Evolutionary conservation across 1,140 invertebrate genomes (phyloP), one percentile per base, ranked within the genome.

Genomic region (Danaus plexippus): DNA sequence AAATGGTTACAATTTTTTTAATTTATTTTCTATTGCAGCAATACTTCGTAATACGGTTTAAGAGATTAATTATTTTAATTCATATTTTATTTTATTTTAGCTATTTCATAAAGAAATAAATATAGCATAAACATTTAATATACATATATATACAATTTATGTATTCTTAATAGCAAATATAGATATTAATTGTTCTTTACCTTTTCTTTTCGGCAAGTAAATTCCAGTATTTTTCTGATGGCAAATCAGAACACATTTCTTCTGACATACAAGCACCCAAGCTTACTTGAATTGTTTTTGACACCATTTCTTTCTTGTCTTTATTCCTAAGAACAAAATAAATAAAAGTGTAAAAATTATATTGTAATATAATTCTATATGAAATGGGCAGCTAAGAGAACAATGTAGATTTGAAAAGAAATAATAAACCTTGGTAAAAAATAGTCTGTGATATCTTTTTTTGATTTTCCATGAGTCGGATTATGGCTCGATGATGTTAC

Each of bases 141-240:
- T 15, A 15, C 15, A 1, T 15, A 15, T 15, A 15, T 15, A 15
- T 15, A 15, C 15, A 15, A 15, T 15, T 15, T 15, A 15, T 15
- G 15, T 32, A 3, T 32, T 32, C 22, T 32, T 50, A 11, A 57
- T 57, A 52, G 13, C n/a, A 53, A 52, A 11, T 40, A 43, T 40
- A 47, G 32, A 54, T 32, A 44, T 55, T 46, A 15, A 32, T 18
- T 22, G 3, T 22, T 46, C 12, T 12, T 52, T 65, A 71, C 68
- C 68, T 47, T 58, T 62, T 66, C 43, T 65, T 59, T 15, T 71
- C 65, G 13, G 68, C 68, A 12, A 66, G 11, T 45, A 52, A 46
- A 44, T 53, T 54, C 65, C 65, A 67, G 18, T 62, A 67, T n/a
- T 53, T 58, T 44, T 66, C 59, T 22, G 55, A 53, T 32, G 53